Evolutionary conservation across 2,888 invertebrate species (phyloP), one percentile per base, ranked within the genome.

Genomic region (Podabrus alpinus): DNA sequence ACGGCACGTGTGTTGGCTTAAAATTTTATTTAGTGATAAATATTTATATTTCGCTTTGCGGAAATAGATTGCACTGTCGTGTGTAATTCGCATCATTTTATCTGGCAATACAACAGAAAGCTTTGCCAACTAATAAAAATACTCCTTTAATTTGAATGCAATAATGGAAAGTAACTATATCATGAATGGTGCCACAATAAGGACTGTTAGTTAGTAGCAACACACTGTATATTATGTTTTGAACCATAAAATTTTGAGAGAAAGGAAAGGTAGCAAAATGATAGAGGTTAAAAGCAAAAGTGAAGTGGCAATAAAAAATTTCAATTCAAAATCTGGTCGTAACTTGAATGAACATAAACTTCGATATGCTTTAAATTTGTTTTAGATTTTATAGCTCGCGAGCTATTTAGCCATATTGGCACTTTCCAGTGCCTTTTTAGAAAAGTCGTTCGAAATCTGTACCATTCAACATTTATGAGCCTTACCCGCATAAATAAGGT

Each of bases 1-100:
- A 62, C 62, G 62, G 29, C 62, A 62, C 62, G 62, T 62, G 62
- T 62, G 17, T 62, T 62, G 62, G 62, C 62, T 62, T 16, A 62
- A 10, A 62, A 62, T 62, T 19, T 62, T 62, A 62, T 62, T 62
- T 17, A 11, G 62, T 62, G 15, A 17, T 62, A 62, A 62, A 62
- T 62, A 62, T 62, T 62, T 19, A 62, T 62, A 62, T 13, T 17
- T 19, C n/a, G 15, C 17, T 19, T 62, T 62, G 62, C 62, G 62
- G 62, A 62, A 62, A 62, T 62, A 62, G 62, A 62, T 62, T 19
- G 17, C n/a, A 19, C 15, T 62, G 62, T n/a, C 62, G 19, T 62
- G 62, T 62, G 62, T 62, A 62, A 13, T 62, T 62, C 19, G 19
- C 19, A 62, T 62, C 62, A 62, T 5, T 19, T 17, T 62, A 62